Base-by-base conservation (phyloP, 2,888 invertebrate species). In the Nephrocerus scutellatus region DNA sequence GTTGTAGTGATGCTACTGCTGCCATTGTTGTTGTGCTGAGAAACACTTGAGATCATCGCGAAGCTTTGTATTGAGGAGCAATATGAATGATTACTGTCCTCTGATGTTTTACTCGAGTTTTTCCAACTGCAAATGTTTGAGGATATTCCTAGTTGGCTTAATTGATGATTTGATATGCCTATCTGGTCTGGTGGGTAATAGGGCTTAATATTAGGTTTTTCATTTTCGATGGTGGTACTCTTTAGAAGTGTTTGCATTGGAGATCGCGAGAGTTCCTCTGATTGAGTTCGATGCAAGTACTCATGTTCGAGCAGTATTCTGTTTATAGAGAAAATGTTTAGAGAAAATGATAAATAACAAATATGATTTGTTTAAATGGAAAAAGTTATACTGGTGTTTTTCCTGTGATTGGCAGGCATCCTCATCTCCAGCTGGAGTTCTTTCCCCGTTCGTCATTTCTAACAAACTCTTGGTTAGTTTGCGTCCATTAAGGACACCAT, bases 401-500 rank as follows among this genome's bases (percentile, higher is more conserved):
- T 6, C n/a, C n/a, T n/a, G 8, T 10, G 3, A 13, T 39, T 42
- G 44, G 44, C 39, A n/a, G 36, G 44, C 44, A 14, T 30, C 36
- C 12, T 44, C 44, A 24, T 47, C 47, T 8, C 30, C 32, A 19
- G 32, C n/a, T 26, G 39, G 44, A 26, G 31, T 56, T 46, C 47
- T 62, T 39, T 53, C 65, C 46, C 69, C 68, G 42, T 67, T 72
- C 7, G 77, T 77, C 28, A 84, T 84, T 71, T 88, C 88, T 3
- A 88, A 88, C 48, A 81, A 81, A 39, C 87, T 88, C 68, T 89
- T 89, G 26, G 82, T 84, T 44, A 89, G 70, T 66, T 84, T 82
- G 51, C 87, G 74, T n/a, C 78, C 77, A 56, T 79, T 79, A 39
- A 79, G 70, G 42, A 78, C 71, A 2, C 89, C 89, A 67, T 90